Evolutionary conservation across 2,888 invertebrate species (phyloP).

Genomic region (Chrysodeixis includens): DNA sequence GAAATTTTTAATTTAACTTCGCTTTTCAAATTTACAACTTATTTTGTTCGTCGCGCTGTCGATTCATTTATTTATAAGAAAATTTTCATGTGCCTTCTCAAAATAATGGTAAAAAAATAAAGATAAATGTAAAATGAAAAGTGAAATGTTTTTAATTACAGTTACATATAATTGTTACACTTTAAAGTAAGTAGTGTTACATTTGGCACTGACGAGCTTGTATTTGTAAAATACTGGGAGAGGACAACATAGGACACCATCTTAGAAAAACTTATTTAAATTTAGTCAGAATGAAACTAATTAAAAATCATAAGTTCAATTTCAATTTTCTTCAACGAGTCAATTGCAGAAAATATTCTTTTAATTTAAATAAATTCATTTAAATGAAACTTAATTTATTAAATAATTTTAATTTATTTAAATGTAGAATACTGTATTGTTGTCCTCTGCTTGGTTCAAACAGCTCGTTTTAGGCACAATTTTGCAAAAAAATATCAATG

Average conservation of each 20-base stretch:
- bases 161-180: slow-evolving; percentile 82
- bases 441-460: slow-evolving; percentile 58
- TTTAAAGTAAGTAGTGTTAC: slow-evolving; percentile 78
- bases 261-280: not conserved
- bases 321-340: slow-evolving; percentile 9
- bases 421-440: not conserved
- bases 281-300: not conserved
- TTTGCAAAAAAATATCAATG: slow-evolving; percentile 57
- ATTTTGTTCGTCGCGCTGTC: slow-evolving; percentile 64
- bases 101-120: slow-evolving; percentile 78
- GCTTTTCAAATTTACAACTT: slow-evolving; percentile 57
- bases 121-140: slow-evolving; percentile 63
- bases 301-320: slow-evolving; percentile 20
- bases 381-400: not conserved
- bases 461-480: slow-evolving; percentile 70
- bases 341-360: not conserved
- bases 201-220: slow-evolving; percentile 75
- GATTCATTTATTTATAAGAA: slow-evolving; percentile 84
- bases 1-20: slow-evolving; percentile 49
- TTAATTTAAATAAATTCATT: not conserved
- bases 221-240: slow-evolving; percentile 58
- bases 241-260: slow-evolving; percentile 21
- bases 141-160: slow-evolving; percentile 80
- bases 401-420: slow-evolving; percentile 1
- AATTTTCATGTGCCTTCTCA: slow-evolving; percentile 89